Conservation (phyloP, 2,113 vertebrate species). For the Piliocolobus tephrosceles region DNA sequence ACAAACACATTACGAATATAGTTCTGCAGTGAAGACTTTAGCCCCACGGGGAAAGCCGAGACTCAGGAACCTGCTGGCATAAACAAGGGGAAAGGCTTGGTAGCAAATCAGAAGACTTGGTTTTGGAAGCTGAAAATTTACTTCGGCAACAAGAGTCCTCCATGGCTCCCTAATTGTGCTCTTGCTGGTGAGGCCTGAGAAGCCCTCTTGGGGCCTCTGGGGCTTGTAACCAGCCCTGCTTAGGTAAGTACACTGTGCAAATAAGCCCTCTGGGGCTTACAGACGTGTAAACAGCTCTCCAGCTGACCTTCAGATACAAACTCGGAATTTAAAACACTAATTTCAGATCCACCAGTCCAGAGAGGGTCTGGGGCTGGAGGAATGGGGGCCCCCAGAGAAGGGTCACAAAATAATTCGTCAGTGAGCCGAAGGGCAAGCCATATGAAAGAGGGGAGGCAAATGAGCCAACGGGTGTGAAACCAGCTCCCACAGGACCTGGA, state of each 20-base stretch:
- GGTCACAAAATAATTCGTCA: background rate
- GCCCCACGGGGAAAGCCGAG: conserved; percentile 43
- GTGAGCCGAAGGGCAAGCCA: rapidly evolving
- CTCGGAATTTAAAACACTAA: no score
- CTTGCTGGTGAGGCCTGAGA: conserved; percentile 64
- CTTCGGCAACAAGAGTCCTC: conserved; percentile 51
- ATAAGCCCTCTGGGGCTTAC: conserved; percentile 75
- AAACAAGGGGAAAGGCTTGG: conserved; percentile 68
- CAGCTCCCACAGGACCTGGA: background rate
- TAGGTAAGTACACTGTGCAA: conserved; percentile 74
- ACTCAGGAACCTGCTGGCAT: conserved; percentile 54
- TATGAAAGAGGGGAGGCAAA: background rate
- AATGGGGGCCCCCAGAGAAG: background rate
- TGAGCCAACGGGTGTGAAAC: background rate
- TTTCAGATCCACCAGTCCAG: background rate
- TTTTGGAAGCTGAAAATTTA: conserved; percentile 75
- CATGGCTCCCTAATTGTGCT: conserved; percentile 66
- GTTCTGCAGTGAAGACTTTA: background rate
- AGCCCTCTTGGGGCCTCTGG: conserved; percentile 57
- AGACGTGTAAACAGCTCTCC: conserved; percentile 77
- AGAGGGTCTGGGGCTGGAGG: background rate
- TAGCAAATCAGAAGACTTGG: conserved; percentile 68
- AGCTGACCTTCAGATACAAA: background rate
- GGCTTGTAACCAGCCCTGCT: conserved; percentile 69
- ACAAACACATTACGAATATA: rapidly evolving